A percentile compares a stretch with the other conserved stretches of the same genome.
These are phyloP conservation scores for Caenorhabditis sp. DNA, from an alignment of 2,888 invertebrate species.

Conservation along the genomic window DNA sequence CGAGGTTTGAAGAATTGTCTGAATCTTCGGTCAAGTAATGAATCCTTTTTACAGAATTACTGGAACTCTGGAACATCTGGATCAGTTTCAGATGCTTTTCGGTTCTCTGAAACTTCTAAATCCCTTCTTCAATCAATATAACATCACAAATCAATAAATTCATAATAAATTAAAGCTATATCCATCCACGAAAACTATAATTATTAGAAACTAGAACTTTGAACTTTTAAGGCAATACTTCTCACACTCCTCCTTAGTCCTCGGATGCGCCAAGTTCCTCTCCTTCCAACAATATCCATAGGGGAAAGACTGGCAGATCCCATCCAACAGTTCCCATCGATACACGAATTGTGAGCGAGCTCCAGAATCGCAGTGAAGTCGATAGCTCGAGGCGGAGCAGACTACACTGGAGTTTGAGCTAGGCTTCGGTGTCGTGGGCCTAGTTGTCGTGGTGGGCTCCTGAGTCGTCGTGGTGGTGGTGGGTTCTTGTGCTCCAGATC, in stretches of 20 bases:
- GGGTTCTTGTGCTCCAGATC: neutral
- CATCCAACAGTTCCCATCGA: slow-evolving; percentile 46
- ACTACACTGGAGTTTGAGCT: neutral
- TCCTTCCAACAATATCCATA: slow-evolving; percentile 53
- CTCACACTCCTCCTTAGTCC: slow-evolving; percentile 43
- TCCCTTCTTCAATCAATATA: no score
- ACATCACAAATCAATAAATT: no score
- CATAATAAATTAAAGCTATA: no score
- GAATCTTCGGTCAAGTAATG: no score
- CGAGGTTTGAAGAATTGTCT: no score
- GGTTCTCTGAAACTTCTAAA: no score
- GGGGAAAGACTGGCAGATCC: slow-evolving; percentile 43
- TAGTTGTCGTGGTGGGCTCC: neutral
- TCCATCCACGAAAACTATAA: no score
- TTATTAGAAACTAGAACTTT: neutral
- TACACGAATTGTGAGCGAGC: slow-evolving; percentile 47
- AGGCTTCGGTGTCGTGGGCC: neutral
- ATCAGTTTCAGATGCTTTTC: no score
- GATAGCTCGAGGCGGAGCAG: slow-evolving; percentile 31
- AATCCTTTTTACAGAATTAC: no score
- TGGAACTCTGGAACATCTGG: no score
- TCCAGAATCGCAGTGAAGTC: slow-evolving; percentile 29
- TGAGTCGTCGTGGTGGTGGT: neutral
- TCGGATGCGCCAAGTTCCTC: slow-evolving; percentile 38
- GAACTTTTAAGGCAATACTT: slow-evolving; percentile 31